Evolutionary conservation across 2,888 invertebrate genomes (phyloP).

Genomic region (Drosophila mettleri): DNA sequence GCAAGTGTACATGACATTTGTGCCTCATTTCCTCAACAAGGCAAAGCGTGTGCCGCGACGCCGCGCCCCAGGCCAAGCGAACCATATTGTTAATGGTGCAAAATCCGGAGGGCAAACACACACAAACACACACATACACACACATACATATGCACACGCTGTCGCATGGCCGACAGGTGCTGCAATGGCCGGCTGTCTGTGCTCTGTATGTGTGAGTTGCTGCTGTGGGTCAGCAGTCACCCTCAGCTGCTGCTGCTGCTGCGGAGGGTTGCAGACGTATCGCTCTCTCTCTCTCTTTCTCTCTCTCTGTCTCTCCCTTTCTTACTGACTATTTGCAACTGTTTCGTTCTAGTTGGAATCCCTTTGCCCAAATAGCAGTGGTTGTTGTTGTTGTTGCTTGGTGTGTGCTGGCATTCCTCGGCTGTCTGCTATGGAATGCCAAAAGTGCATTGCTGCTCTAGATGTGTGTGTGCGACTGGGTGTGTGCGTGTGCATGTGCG

Average conservation of each 20-base stretch:
- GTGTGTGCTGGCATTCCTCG: constrained; percentile 64
- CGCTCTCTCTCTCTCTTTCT: constrained; percentile 16
- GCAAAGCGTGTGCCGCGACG: constrained; percentile 58
- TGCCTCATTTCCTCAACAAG: constrained; percentile 60
- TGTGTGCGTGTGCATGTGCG: constrained; percentile 23
- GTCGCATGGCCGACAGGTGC: constrained; percentile 79
- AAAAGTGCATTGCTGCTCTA: constrained; percentile 69
- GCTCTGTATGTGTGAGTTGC: constrained; percentile 28
- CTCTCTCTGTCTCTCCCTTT: background rate
- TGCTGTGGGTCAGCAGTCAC: constrained; percentile 51
- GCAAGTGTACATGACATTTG: constrained; percentile 41
- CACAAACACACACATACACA: constrained; percentile 15
- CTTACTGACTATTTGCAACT: constrained; percentile 51
- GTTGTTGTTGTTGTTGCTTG: constrained; percentile 44
- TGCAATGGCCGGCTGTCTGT: constrained; percentile 76
- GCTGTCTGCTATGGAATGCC: constrained; percentile 73
- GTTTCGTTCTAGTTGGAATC: constrained; percentile 65
- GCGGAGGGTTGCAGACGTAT: constrained; percentile 55
- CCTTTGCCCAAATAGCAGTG: constrained; percentile 41
- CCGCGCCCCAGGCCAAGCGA: constrained; percentile 38
- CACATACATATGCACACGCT: constrained; percentile 6
- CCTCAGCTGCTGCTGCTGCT: constrained; percentile 34
- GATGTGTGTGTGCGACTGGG: too few species aligned
- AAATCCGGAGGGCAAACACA: constrained; percentile 75
- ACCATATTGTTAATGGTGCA: constrained; percentile 79